A percentile compares a stretch with the other conserved stretches of the same genome.
Conservation (phyloP, 2,113 vertebrate genomes). For the Variabilichromis moorii region DNA sequence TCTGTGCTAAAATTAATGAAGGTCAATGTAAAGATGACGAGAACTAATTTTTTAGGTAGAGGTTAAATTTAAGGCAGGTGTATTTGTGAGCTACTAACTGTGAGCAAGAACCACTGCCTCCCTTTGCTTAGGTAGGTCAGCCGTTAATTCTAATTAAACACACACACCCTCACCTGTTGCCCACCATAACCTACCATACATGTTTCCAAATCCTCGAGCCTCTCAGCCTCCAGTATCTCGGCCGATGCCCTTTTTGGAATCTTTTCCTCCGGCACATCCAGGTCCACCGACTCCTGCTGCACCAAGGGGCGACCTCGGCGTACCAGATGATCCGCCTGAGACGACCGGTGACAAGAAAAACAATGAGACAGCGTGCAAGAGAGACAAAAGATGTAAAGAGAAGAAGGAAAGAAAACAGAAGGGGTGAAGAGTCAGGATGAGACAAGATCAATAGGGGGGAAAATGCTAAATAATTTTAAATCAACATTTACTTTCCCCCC, state of each 20-base stretch:
- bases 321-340: conserved; percentile 87
- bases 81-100: not conserved
- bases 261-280: conserved; percentile 80
- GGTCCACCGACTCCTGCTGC: conserved; percentile 80
- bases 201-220: conserved; percentile 87
- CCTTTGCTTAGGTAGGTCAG: not conserved
- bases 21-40: too few relatives aligned
- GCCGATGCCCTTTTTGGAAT: conserved; percentile 73
- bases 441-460: fast-evolving
- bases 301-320: conserved; percentile 77
- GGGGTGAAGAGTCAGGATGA: too few relatives aligned
- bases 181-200: conserved; percentile 82
- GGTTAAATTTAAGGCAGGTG: not conserved
- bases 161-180: not conserved
- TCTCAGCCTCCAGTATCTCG: conserved; percentile 85
- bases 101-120: not conserved
- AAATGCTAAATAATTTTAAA: not conserved
- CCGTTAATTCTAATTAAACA: not conserved
- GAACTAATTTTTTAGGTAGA: not conserved
- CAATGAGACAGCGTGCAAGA: fast-evolving
- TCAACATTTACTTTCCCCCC: not conserved
- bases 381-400: not conserved
- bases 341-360: not conserved
- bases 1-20: fast-evolving
- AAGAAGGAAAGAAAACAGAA: not conserved